Base-by-base conservation (phyloP, 64 coral and sea anemone genomes). In the Orbicella faveolata region DNA sequence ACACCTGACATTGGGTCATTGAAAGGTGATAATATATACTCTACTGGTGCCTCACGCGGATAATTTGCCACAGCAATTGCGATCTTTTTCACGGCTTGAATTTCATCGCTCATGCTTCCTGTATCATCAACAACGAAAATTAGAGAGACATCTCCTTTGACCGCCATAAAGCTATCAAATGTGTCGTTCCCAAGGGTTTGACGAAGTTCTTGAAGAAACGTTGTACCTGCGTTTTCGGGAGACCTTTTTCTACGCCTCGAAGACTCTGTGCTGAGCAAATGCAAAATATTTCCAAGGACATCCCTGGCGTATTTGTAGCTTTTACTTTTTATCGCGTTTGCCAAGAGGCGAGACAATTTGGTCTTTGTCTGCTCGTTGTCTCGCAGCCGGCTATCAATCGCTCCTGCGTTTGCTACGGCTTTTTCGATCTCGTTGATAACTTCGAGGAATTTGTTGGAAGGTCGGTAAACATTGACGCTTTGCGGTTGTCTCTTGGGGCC, bases 131-230 rank as follows among this genome's bases (percentile, higher is more conserved):
- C 41, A 67, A 61, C 87, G 57, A 88, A 88, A 48, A 77, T 77
- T 2, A 77, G 48, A 4, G 87, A 76, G 39, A 88, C 87, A 25
- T 88, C 73, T 37, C 87, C 87, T 34, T 69, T 21, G 6, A 88
- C 87, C 18, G 87, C 87, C 87, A 88, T 88, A 26, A 88, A 88
- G 36, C 76, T 51, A 59, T 88, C 74, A 65, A 88, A 88, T 48
- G 53, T 34, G 19, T 73, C 30, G 9, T 52, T 18, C 2, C 87
- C 74, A 25, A 88, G 21, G 17, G 25, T 62, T 16, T 33, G 30
- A 9, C 76, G 75, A 5, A 88, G 52, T 12, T 63, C 74, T 13
- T 59, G 35, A 39, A 88, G 53, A 65, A 77, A 88, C 36, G 11
- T 41, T 13, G 25, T 76, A 7, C 72, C 73, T 87, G 51, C 11